Percentiles rank a stretch among this genome's conserved stretches.
phyloP scores from a whole-genome alignment of 2,888 invertebrate species.

The Heliconius charithonia region DNA sequence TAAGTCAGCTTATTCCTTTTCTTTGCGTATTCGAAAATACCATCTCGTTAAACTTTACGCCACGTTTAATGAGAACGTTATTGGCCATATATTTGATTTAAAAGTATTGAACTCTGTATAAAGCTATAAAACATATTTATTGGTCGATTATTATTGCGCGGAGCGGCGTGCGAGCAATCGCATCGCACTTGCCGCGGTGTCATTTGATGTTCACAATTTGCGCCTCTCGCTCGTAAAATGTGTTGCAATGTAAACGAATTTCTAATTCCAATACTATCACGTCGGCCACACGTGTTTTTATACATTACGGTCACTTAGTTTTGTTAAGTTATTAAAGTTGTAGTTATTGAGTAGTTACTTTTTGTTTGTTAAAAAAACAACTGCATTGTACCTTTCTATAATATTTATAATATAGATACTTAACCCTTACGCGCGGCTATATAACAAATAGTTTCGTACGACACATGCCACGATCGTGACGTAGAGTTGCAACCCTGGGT shows the following conservation, averaged over 20 bases:
- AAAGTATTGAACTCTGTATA: conserved; percentile 17
- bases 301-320: background rate
- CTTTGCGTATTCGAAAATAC: background rate
- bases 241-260: conserved; percentile 33
- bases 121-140: conserved; percentile 32
- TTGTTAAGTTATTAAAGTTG: background rate
- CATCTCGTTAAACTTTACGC: background rate
- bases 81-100: conserved; percentile 21
- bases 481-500: no score
- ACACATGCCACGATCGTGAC: background rate
- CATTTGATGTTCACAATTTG: conserved; percentile 33
- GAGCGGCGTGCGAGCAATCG: conserved; percentile 32
- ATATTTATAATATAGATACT: background rate
- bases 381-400: no score
- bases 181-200: conserved; percentile 26
- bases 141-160: conserved; percentile 35
- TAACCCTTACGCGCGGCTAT: background rate
- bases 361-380: no score
- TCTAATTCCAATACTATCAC: conserved; percentile 20
- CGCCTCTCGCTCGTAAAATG: conserved; percentile 30
- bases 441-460: background rate
- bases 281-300: background rate
- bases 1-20: background rate
- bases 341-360: no score
- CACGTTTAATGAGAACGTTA: background rate